phyloP scores from a whole-genome alignment of 1,140 invertebrate species.

The Tenebrio molitor region DNA sequence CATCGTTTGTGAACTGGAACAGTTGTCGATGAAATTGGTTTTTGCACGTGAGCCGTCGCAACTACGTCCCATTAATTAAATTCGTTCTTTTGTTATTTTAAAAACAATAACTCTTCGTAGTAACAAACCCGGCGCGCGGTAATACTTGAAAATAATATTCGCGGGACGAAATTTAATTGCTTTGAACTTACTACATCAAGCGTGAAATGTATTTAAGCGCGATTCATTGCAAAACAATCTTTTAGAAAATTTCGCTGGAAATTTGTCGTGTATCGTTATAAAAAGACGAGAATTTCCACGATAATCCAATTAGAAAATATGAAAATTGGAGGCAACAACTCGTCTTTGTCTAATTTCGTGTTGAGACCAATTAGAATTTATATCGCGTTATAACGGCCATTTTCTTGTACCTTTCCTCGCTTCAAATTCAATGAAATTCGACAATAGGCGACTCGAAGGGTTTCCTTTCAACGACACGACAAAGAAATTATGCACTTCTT shows the following conservation, averaged over 20 bases:
- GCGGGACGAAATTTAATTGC: conserved; percentile 29
- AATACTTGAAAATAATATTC: conserved; percentile 24
- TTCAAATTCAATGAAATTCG: neutral
- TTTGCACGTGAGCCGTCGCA: neutral
- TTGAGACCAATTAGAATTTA: conserved; percentile 14
- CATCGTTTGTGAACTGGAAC: too few relatives aligned
- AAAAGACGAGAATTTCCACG: conserved; percentile 9
- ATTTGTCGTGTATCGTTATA: conserved; percentile 5
- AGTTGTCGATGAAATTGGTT: too few relatives aligned
- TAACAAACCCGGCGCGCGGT: too few relatives aligned
- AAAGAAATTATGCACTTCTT: too few relatives aligned
- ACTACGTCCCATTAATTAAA: too few relatives aligned
- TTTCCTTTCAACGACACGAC: too few relatives aligned
- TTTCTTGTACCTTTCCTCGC: neutral
- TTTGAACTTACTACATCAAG: conserved; percentile 28
- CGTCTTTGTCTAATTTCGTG: conserved; percentile 3
- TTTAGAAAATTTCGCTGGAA: conserved; percentile 18
- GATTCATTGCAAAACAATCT: conserved; percentile 20
- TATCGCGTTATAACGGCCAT: too few relatives aligned
- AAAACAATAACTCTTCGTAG: conserved; percentile 25
- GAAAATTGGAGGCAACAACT: conserved; percentile 1
- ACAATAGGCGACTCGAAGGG: too few relatives aligned
- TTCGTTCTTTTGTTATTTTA: too few relatives aligned
- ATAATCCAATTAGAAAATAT: conserved; percentile 10
- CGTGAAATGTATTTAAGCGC: conserved; percentile 24